phyloP scores from a whole-genome alignment of 1,140 invertebrate genomes.

The Chionoecetes opilio region DNA sequence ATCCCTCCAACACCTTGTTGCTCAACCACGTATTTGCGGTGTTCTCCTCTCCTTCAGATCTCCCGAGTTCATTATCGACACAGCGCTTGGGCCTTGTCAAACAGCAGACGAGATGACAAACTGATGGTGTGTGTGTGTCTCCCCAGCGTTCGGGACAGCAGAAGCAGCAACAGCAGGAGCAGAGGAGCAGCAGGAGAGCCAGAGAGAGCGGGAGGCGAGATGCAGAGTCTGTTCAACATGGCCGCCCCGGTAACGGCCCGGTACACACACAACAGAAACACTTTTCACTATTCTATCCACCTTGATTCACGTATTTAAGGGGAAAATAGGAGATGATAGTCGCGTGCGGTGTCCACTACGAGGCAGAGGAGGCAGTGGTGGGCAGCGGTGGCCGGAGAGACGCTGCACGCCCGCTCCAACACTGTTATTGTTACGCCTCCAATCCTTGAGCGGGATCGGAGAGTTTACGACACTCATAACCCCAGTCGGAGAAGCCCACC shows the following conservation, averaged over 20 bases:
- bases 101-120: constrained; percentile 53
- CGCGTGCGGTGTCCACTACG: constrained; percentile 78
- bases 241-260: constrained; percentile 45
- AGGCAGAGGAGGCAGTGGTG: constrained; percentile 77
- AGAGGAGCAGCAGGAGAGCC: constrained; percentile 58
- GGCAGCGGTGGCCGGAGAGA: constrained; percentile 72
- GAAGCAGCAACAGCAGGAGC: constrained; percentile 53
- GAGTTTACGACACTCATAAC: constrained; percentile 82
- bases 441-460: constrained; percentile 81
- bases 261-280: constrained; percentile 67
- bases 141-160: constrained; percentile 19
- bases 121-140: constrained; percentile 40
- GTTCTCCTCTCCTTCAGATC: constrained; percentile 34
- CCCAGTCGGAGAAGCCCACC: constrained; percentile 80
- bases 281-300: constrained; percentile 68
- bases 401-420: constrained; percentile 73
- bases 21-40: constrained; percentile 56
- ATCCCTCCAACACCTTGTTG: constrained; percentile 64
- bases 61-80: constrained; percentile 64
- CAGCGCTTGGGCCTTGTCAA: constrained; percentile 51
- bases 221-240: constrained; percentile 68
- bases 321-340: constrained; percentile 77
- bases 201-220: constrained; percentile 47
- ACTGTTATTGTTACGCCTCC: constrained; percentile 82
- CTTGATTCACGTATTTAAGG: constrained; percentile 76